Base-by-base conservation (phyloP, 2,797 vertebrate genomes). In the Semaprochilodus insignis region DNA sequence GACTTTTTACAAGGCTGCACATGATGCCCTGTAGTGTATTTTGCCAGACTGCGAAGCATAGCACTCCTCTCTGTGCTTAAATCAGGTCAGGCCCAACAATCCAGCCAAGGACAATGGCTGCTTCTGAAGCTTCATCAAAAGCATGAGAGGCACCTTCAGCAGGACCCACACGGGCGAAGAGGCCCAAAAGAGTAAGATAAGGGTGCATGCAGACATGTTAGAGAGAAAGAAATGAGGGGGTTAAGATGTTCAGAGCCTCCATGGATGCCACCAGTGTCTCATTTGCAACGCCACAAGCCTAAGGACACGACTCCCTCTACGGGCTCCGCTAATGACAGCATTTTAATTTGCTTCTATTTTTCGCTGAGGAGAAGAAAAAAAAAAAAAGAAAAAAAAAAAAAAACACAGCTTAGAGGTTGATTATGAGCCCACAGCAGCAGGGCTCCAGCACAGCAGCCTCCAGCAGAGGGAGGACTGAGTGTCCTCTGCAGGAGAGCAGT, bases 331-430 rank as follows among this genome's bases (percentile, higher is more conserved):
- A 85, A 87, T 85, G 86, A 87, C 83, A 81, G 81, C 73, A 75
- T 82, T 85, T 87, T 87, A 80, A 85, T 87, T 83, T 87, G 80
- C 73, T 84, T 79, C 83, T 82, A 82, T 85, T 87, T 83, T 80
- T 34, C 16, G 23, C 21, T 13, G 15, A n/a, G 54, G 72, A 34
- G 44, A 40, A 70, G 15, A 44, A 48, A 48, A 44, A 44, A 51
- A 48, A 69, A 14, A 52, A 31, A n/a, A n/a, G n/a, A 57, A 14
- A 36, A 76, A 52, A 51, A 76, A 54, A 65, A 48, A 36, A 80
- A 69, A 80, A 82, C 82, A 85, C 78, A 77, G 83, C 83, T 87
- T 75, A 70, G 65, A 87, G 85, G 69, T 80, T 80, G 81, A 82
- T 82, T 77, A 69, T 80, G 54, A 82, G 77, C 81, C 66, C 77